Conservation (phyloP, 2,113 vertebrate species). For the Eulemur rufifrons region DNA sequence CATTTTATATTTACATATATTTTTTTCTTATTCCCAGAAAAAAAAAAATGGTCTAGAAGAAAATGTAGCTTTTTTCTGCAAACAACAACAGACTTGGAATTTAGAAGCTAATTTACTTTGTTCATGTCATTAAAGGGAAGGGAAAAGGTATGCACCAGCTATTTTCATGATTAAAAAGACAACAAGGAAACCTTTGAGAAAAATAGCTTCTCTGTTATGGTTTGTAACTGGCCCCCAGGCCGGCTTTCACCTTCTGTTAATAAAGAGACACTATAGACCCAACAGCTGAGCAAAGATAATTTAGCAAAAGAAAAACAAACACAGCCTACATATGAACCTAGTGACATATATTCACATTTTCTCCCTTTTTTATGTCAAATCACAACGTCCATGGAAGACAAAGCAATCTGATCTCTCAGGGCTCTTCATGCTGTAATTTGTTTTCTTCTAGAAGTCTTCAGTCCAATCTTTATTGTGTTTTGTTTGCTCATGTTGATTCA, state of each 20-base stretch:
- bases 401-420: not conserved
- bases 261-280: not conserved
- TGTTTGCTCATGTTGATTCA: not conserved
- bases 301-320: not conserved
- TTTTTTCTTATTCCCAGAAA: not conserved
- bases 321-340: not conserved
- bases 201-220: not conserved
- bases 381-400: not conserved
- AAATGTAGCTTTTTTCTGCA: not conserved
- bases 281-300: not conserved
- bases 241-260: not conserved
- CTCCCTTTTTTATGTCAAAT: not conserved
- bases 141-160: not conserved
- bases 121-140: not conserved
- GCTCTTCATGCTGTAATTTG: not conserved
- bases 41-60: not conserved
- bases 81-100: not conserved
- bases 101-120: not conserved
- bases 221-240: not conserved
- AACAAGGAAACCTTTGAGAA: not conserved
- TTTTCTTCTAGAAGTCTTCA: not conserved
- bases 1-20: not conserved
- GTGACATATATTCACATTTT: not conserved
- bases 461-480: not conserved
- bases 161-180: not conserved